These are phyloP conservation scores for Tetranychus cinnabarinus DNA, from an alignment of 1,140 invertebrate species.

Conservation along the genomic window DNA sequence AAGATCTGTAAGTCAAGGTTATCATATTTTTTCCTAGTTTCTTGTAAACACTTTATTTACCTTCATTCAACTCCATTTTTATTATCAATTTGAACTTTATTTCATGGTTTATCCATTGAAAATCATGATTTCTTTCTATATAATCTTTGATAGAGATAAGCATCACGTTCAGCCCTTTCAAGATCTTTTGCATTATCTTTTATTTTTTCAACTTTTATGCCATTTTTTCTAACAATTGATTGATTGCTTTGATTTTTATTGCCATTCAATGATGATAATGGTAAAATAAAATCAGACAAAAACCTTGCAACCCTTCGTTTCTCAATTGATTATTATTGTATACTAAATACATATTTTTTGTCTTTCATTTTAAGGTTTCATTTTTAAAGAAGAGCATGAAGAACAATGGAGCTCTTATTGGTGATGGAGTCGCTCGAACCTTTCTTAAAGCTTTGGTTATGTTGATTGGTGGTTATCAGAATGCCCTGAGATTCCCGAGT, in stretches of 20 bases:
- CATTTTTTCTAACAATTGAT: too few relatives aligned
- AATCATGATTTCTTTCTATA: too few relatives aligned
- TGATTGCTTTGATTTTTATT: too few relatives aligned
- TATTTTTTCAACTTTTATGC: too few relatives aligned
- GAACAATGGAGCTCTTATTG: conserved; percentile 38
- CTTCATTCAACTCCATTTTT: not conserved
- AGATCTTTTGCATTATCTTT: too few relatives aligned
- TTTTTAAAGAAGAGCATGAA: conserved; percentile 19
- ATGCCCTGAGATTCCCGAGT: conserved; percentile 34
- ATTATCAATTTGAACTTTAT: not conserved
- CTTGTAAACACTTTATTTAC: too few relatives aligned
- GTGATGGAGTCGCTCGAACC: conserved; percentile 67
- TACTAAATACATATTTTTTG: conserved; percentile 2
- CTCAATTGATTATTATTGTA: not conserved
- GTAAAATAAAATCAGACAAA: too few relatives aligned
- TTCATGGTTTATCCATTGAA: not conserved
- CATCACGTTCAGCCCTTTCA: too few relatives aligned
- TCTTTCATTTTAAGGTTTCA: conserved; percentile 16
- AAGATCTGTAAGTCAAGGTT: too few relatives aligned
- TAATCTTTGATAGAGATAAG: too few relatives aligned
- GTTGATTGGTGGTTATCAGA: conserved; percentile 74
- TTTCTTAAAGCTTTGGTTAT: conserved; percentile 70
- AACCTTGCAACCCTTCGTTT: not conserved
- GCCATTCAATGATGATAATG: too few relatives aligned
- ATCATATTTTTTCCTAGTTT: too few relatives aligned